Evolutionary conservation across 2,888 invertebrate species (phyloP).

Genomic region (Nomada lathburiana): DNA sequence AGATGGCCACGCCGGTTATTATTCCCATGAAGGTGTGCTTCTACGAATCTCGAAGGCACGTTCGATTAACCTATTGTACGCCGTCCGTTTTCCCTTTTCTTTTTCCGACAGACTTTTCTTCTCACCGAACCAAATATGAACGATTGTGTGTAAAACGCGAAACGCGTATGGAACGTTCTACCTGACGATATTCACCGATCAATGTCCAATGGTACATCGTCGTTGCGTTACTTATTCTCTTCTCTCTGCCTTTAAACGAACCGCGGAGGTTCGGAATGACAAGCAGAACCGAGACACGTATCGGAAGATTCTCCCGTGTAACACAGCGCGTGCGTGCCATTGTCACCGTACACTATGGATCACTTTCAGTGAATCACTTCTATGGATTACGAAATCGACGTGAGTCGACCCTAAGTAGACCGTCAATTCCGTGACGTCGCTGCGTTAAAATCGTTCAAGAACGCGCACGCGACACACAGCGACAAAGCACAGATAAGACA

Average conservation of each 20-base stretch:
- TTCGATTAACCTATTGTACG: constrained; percentile 20
- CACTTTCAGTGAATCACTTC: constrained; percentile 27
- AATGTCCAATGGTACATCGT: no score
- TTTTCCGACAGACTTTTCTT: not conserved
- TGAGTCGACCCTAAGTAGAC: constrained; percentile 1
- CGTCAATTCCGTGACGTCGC: not conserved
- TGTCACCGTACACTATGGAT: not conserved
- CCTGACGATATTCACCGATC: no score
- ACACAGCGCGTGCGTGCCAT: not conserved
- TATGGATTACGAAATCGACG: constrained; percentile 16
- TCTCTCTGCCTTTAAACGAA: no score
- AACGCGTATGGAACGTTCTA: no score
- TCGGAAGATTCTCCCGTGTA: not conserved
- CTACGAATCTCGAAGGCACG: constrained; percentile 33
- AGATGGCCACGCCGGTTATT: constrained; percentile 12
- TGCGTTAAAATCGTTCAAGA: constrained; percentile 5
- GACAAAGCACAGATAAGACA: not conserved
- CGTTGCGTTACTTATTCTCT: no score
- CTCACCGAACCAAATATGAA: no score
- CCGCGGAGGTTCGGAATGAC: no score
- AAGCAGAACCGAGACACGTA: no score
- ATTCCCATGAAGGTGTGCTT: constrained; percentile 38
- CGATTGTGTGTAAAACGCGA: no score
- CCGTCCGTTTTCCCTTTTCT: not conserved
- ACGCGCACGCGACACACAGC: not conserved